Base-by-base conservation (phyloP, 1,140 invertebrate species). In the Zeugodacus cucurbitae region DNA sequence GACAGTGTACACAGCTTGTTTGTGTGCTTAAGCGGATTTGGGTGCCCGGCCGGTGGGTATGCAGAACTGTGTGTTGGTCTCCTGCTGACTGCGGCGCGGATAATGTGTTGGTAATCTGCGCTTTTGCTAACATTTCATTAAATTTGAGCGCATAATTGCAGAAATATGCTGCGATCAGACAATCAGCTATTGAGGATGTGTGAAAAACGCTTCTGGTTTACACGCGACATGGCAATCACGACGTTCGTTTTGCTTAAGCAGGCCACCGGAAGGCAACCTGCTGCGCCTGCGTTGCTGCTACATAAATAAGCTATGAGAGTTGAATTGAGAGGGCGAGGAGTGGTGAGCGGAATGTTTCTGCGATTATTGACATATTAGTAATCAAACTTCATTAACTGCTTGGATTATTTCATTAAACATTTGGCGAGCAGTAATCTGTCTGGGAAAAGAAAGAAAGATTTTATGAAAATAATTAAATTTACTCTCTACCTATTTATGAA, bases 61-160 rank as follows among this genome's bases (percentile, higher is more conserved):
- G 70, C 34, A 74, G 26, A n/a, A 22, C 0, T 74, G 32, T n/a
- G 67, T 82, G 41, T 82, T 48, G 70, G 74, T 17, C 48, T 82
- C 74, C 74, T 48, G 74, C 74, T 54, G 74, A 48, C 41, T 82
- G 74, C 74, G 11, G n/a, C 74, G 26, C 29, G 41, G 74, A 48
- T 82, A 54, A 48, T 82, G 74, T 29, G 74, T 82, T n/a, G 37
- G 44, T 82, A 82, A 82, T 82, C 74, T 82, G 74, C 74, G 41
- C 74, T 82, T 82, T 82, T 82, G 34, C 74, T 82, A 54, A 82
- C 48, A 54, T 82, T 82, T 82, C 74, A 82, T 82, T 82, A 82
- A 82, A 82, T 82, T 82, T 82, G 74, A 82, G 74, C 48, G 74
- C 44, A 82, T 82, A 82, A 82, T 82, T 82, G 41, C 74, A 82